These are phyloP conservation scores for Carettochelys insculpta DNA, from an alignment of 2,113 vertebrate genomes.

Conservation along the genomic window DNA sequence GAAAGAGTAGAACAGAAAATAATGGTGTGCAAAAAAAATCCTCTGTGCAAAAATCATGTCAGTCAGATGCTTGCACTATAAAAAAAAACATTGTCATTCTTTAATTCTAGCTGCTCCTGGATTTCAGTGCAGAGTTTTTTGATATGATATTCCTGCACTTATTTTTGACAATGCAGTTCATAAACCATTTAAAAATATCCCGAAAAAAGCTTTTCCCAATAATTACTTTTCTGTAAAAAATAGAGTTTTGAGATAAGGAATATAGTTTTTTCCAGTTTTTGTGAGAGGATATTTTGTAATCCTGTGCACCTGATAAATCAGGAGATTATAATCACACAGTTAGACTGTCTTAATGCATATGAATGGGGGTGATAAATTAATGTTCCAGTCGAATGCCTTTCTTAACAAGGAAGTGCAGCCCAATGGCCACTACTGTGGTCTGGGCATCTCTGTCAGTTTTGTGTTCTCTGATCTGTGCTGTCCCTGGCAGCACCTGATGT, in stretches of 20 bases:
- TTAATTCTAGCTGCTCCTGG: not conserved
- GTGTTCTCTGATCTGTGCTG: too few species aligned
- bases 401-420: too few species aligned
- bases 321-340: not conserved
- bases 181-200: not conserved
- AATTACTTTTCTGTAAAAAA: not conserved
- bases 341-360: not conserved
- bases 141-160: not conserved
- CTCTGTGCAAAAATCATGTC: not conserved
- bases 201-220: not conserved
- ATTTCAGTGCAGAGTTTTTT: not conserved
- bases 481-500: too few species aligned
- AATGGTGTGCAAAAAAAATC: not conserved
- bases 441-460: too few species aligned
- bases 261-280: not conserved
- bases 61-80: not conserved
- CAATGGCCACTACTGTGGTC: too few species aligned
- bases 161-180: not conserved
- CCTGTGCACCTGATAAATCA: too few species aligned
- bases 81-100: not conserved
- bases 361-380: not conserved
- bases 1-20: not conserved
- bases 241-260: not conserved
- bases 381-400: too few species aligned
- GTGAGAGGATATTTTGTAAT: too few species aligned